Percentiles rank a stretch among this genome's conserved stretches.
Evolutionary conservation across 30 jellyfish, hydroid and myxozoan species (phyloP).

Genomic region (Aurelia aurita complex sp. Pacific): DNA sequence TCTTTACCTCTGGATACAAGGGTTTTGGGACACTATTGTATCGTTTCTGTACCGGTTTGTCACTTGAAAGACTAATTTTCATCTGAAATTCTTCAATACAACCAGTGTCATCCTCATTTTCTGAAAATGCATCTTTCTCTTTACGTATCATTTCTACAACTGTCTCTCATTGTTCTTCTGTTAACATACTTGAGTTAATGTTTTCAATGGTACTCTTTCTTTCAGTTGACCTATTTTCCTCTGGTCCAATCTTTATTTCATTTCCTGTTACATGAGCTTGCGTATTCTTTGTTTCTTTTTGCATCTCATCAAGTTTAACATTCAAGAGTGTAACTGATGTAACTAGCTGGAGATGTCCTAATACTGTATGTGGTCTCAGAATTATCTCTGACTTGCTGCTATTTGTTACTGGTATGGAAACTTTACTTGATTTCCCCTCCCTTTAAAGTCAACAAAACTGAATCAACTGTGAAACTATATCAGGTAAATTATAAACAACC

Average conservation of each 20-base stretch:
- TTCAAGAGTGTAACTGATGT: too few relatives aligned
- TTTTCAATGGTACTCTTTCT: background rate
- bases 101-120: slow-evolving; percentile 9
- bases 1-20: slow-evolving; percentile 47
- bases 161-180: slow-evolving; percentile 12
- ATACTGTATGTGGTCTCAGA: too few relatives aligned
- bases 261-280: too few relatives aligned
- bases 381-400: too few relatives aligned
- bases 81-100: slow-evolving; percentile 8
- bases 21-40: slow-evolving; percentile 37
- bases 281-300: too few relatives aligned
- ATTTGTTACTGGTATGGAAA: too few relatives aligned
- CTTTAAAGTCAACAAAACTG: background rate
- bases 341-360: too few relatives aligned
- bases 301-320: too few relatives aligned
- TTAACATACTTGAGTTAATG: background rate
- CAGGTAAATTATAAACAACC: slow-evolving; percentile 4
- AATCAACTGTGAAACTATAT: background rate
- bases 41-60: background rate
- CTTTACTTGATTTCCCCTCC: too few relatives aligned
- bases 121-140: background rate
- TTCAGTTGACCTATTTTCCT: background rate
- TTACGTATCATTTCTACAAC: background rate
- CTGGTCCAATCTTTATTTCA: too few relatives aligned
- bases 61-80: background rate